Base-by-base conservation (phyloP, 2,888 invertebrate genomes). In the Adelphocoris suturalis region DNA sequence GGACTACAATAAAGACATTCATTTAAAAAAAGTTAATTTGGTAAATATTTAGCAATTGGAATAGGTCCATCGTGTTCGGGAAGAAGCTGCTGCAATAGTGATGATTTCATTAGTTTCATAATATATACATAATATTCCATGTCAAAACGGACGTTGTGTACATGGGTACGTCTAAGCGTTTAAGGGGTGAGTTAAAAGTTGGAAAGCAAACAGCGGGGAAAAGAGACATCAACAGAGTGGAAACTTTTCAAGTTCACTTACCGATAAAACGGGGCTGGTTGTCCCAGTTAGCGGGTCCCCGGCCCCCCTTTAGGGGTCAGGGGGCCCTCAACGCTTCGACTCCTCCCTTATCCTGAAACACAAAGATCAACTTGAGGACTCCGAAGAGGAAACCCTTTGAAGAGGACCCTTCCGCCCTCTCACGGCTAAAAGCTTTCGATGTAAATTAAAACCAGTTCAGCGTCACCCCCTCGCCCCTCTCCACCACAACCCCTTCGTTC, bases 341-440 rank as follows among this genome's bases (percentile, higher is more conserved):
- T 80, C 78, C 28, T 88, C 80, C 78, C 80, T 88, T 88, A 88
- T 88, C 61, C 88, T 88, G 88, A 47, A 88, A 88, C 28, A 48
- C 27, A 86, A 76, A 86, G 19, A 85, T 68, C 68, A 68, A 68
- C 68, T 68, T 68, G 68, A 68, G 68, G 23, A 68, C 68, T 68
- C 68, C 68, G 23, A 52, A 68, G 68, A 68, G 68, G 68, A 68
- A 68, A 68, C 68, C 68, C 27, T 68, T 68, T 68, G 68, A 68
- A 68, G 68, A 68, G 68, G 68, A 23, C 68, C 68, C 68, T 68
- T 68, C 68, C 68, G 68, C 27, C 68, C 68, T 68, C 23, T 68
- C 27, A 7, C 23, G 68, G 13, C 68, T 68, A 23, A 68, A 68
- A 68, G 82, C 82, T 82, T 82, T 82, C 52, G 19, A 82, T 48